phyloP scores from a whole-genome alignment of 2,888 invertebrate species.

The Smittia sp. region DNA sequence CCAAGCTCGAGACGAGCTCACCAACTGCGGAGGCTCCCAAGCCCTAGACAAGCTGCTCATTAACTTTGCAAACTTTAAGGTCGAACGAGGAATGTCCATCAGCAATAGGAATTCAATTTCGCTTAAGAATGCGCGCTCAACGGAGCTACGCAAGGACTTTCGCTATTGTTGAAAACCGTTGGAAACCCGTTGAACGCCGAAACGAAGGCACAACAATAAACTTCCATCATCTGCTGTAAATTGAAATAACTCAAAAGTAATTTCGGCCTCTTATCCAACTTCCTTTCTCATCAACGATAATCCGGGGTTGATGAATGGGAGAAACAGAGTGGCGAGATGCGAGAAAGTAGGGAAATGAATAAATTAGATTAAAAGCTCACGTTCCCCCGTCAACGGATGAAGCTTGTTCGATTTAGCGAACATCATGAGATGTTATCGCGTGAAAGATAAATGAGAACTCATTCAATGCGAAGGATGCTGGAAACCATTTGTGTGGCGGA shows the following conservation, averaged over 20 bases:
- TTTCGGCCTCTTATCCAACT: background rate
- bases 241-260: constrained; percentile 9
- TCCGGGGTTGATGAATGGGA: background rate
- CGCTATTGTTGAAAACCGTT: no score
- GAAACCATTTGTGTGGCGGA: no score
- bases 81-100: no score
- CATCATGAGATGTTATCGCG: background rate
- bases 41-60: no score
- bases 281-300: background rate
- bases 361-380: constrained; percentile 3
- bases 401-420: background rate
- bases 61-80: no score
- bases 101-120: no score
- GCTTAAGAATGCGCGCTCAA: no score
- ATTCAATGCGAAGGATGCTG: no score
- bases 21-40: no score
- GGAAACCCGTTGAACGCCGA: background rate
- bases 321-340: background rate
- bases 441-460: background rate
- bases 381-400: background rate
- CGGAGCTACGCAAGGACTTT: no score
- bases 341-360: no score
- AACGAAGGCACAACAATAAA: background rate
- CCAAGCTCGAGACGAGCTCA: no score
- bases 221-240: background rate